Conservation (phyloP, 2,797 vertebrate genomes). For the Enteromius viviparus region DNA sequence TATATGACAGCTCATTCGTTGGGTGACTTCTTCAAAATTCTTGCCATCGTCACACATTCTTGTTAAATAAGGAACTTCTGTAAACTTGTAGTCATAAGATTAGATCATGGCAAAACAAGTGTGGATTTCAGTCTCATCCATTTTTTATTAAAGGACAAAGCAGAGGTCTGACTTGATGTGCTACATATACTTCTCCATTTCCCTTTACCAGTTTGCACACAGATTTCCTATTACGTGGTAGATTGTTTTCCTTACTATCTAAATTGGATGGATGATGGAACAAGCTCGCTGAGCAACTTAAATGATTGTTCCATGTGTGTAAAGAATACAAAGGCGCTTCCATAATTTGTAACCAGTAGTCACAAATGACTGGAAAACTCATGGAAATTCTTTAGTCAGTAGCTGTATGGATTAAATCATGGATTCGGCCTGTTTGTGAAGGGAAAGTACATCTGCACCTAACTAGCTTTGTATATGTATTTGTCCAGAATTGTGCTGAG, state of each 20-base stretch:
- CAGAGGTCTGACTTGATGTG: neutral
- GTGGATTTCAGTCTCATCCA: conserved; percentile 1
- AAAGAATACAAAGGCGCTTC: neutral
- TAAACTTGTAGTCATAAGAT: neutral
- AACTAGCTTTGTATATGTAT: neutral
- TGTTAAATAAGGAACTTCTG: neutral
- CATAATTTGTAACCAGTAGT: neutral
- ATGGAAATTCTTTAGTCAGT: neutral
- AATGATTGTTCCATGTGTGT: conserved; percentile 1
- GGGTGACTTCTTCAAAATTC: neutral
- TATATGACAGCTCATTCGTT: neutral
- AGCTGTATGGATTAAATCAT: neutral
- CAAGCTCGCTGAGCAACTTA: neutral
- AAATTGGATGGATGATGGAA: conserved; percentile 3
- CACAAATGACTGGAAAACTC: neutral
- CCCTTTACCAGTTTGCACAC: neutral
- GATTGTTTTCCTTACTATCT: neutral
- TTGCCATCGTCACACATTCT: neutral
- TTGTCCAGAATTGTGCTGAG: conserved; percentile 6
- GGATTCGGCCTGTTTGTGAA: neutral
- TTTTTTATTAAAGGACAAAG: conserved; percentile 18
- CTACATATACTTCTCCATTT: neutral
- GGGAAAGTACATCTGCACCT: neutral
- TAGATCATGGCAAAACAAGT: conserved; percentile 6
- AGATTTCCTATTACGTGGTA: neutral